Evolutionary conservation across 2,888 invertebrate species (phyloP), one percentile per base, ranked within the genome.

Genomic region (Agonum fuliginosum): DNA sequence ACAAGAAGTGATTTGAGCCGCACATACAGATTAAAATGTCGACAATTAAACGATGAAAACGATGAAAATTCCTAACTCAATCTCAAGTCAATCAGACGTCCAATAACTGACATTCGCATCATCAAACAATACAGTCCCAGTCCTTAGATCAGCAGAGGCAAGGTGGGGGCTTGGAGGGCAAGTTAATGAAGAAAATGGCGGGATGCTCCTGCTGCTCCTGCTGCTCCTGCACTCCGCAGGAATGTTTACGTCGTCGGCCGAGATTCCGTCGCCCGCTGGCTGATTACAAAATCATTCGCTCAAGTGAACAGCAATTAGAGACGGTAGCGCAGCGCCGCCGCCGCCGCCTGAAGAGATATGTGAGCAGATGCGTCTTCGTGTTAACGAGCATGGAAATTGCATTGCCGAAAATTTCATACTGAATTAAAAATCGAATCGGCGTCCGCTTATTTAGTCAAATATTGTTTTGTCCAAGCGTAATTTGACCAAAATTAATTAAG

Each of bases 261-360:
- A 82, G 83, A 83, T 83, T 83, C 82, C 83, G 83, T 82, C 82
- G 82, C 30, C 62, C 62, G 17, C 83, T 83, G 80, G 81, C 81
- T 83, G 83, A 83, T 84, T 84, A 83, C 83, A 83, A 83, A 83
- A 84, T 84, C 83, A 83, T 84, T 83, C 83, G 81, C 81, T 81
- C 81, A 82, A 82, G 82, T 82, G 81, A 80, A 79, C 79, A 79
- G 81, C 81, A 83, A 83, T 83, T 83, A 82, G 81, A 80, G 46
- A 46, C 46, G 46, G 17, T 12, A 46, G 17, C 12, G 22, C 20
- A 54, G 54, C 6, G 3, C 54, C 8, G n/a, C n/a, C n/a, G 37
- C 37, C 37, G 48, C 17, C 48, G 48, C 5, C 12, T n/a, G 14
- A 3, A 6, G n/a, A 43, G 43, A 6, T 43, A 27, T 54, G 24